Percentiles rank a stretch among this genome's conserved stretches.
phyloP scores from a whole-genome alignment of 2,888 invertebrate species.

The Idaea straminata region DNA sequence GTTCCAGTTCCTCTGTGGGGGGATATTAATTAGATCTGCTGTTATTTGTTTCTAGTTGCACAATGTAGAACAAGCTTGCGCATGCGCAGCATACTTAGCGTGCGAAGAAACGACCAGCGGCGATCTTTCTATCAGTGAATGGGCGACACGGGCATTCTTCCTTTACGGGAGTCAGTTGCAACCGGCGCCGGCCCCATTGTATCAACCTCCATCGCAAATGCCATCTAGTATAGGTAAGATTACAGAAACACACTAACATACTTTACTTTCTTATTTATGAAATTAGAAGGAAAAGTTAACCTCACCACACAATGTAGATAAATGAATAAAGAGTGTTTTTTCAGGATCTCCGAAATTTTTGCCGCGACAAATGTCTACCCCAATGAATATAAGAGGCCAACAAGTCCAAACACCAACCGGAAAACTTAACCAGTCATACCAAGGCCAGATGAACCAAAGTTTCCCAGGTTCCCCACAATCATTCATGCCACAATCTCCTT shows the following conservation, averaged over 20 bases:
- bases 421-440: conserved; percentile 62
- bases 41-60: conserved; percentile 68
- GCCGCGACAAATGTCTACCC: conserved; percentile 75
- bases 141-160: conserved; percentile 96
- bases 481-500: conserved; percentile 57
- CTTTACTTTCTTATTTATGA: not conserved
- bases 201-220: conserved; percentile 53
- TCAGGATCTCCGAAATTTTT: conserved; percentile 72
- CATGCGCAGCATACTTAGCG: conserved; percentile 91
- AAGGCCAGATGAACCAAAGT: conserved; percentile 58
- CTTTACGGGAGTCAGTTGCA: conserved; percentile 94
- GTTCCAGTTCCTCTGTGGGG: not conserved
- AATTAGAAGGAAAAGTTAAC: too few relatives aligned
- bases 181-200: conserved; percentile 58
- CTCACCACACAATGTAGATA: too few relatives aligned
- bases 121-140: conserved; percentile 85
- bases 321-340: conserved; percentile 8
- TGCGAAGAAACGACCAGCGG: conserved; percentile 80
- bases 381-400: conserved; percentile 63
- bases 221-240: conserved; percentile 52
- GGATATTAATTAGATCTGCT: not conserved
- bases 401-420: conserved; percentile 56
- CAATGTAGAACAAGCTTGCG: conserved; percentile 92
- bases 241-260: not conserved
- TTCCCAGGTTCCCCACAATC: conserved; percentile 54